phyloP scores from a whole-genome alignment of 2,113 vertebrate species.

The Dipodomys merriami region DNA sequence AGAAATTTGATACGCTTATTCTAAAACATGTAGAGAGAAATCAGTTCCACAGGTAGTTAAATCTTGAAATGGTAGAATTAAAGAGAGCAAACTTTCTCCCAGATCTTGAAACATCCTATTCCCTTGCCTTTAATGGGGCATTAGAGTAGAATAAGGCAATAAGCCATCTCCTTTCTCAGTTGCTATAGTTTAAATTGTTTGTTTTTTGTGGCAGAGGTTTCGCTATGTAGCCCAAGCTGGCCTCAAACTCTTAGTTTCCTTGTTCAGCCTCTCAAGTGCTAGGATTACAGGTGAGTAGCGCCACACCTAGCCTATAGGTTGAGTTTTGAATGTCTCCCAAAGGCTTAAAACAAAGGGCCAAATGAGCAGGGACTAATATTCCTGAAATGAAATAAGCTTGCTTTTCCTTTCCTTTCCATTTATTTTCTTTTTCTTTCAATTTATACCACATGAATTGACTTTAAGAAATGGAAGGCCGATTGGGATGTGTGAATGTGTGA shows the following conservation, averaged over 20 bases:
- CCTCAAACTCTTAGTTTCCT: too few species aligned
- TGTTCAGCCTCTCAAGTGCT: too few species aligned
- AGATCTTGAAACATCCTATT: not conserved
- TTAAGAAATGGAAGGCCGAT: not conserved
- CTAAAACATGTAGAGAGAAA: constrained; percentile 18
- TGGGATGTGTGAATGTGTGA: not conserved
- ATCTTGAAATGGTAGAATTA: constrained; percentile 14
- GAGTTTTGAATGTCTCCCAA: not conserved
- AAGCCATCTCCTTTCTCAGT: not conserved
- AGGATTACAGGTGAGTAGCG: too few species aligned
- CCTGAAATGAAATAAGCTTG: not conserved
- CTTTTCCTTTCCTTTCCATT: not conserved
- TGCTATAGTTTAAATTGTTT: too few species aligned
- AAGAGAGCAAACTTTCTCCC: not conserved
- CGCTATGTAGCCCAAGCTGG: too few species aligned
- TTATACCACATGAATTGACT: not conserved
- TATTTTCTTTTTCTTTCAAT: not conserved
- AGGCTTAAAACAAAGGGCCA: not conserved
- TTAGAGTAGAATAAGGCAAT: not conserved
- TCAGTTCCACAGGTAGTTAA: not conserved
- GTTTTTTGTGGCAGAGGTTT: too few species aligned
- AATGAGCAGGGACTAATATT: not conserved
- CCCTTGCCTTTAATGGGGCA: not conserved
- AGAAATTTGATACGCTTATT: not conserved
- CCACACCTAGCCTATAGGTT: not conserved